Evolutionary conservation across 1,140 invertebrate genomes (phyloP), one percentile per base, ranked within the genome.

Genomic region (Eufriesea mexicana): DNA sequence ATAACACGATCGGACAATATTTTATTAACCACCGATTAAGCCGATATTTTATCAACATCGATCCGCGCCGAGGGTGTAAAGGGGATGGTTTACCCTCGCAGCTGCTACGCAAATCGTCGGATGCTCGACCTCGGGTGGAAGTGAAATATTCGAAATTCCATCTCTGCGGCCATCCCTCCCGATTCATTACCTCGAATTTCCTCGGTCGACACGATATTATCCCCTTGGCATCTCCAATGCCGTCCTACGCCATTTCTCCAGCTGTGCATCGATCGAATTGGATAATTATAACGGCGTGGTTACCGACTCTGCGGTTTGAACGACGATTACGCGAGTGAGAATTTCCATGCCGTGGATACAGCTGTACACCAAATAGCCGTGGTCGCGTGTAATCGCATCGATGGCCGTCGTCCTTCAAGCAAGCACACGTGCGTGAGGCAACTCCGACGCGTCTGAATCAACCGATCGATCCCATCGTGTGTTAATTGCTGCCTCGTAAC

Each of bases 261-360:
- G 84, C 77, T 82, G 64, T 8, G 61, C 71, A 89, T 89, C 87
- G 87, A 89, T 89, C 84, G 87, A 88, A 88, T 86, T 59, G 80
- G 86, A 85, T 88, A 89, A 89, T 89, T 89, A 89, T 88, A 89
- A 86, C 80, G 75, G 77, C 67, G 83, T 57, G 86, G 86, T 86
- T 84, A 78, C 66, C 76, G 70, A 35, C 14, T 35, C 35, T 88
- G 86, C 74, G 86, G 86, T 87, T 76, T 55, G 25, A 83, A 80
- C 79, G 76, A 64, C 86, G 86, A 85, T 73, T 71, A 79, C 67
- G 57, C 71, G 61, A 72, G 28, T 66, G 82, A 81, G 76, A 84
- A 87, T 84, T 81, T 77, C 86, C 71, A 35, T 80, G 42, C 49
- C 59, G 61, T 59, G 79, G 49, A 62, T 61, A 72, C 72, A 67